Conservation (phyloP, 2,888 invertebrate genomes). For the Dynastes tityus region DNA sequence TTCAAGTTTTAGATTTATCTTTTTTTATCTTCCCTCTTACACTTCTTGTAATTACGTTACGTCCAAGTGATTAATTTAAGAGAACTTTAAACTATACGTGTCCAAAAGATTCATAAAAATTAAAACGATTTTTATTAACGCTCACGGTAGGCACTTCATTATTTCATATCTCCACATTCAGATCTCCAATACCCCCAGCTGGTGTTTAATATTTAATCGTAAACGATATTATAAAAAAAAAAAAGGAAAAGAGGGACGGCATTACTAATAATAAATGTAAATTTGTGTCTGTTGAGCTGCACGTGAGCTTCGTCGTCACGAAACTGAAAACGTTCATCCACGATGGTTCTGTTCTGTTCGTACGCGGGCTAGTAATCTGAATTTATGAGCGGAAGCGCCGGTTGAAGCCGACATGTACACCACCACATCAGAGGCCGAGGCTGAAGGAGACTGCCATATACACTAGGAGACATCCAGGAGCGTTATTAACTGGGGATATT, state of each 20-base stretch:
- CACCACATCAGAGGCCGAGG: background rate
- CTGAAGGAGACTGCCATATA: background rate
- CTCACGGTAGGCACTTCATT: no score
- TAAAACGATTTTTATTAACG: no score
- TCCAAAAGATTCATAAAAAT: no score
- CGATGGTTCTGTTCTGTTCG: background rate
- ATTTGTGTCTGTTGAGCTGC: constrained; percentile 20
- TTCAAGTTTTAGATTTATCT: no score
- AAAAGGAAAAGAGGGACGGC: background rate
- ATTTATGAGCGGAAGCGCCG: constrained; percentile 21
- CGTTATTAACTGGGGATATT: constrained; percentile 67
- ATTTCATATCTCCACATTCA: no score
- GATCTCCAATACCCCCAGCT: no score
- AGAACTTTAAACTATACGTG: no score
- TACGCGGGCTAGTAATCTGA: constrained; percentile 18
- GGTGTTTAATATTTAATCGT: constrained; percentile 4
- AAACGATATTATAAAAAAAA: constrained; percentile 5
- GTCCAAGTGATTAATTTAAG: no score
- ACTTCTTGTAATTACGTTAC: no score
- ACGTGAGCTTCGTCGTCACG: constrained; percentile 27
- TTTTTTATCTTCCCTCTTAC: no score
- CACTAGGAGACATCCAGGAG: background rate
- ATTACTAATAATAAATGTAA: constrained; percentile 19
- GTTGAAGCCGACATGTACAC: background rate
- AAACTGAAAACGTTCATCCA: background rate